Evolutionary conservation across 2,888 invertebrate genomes (phyloP), one percentile per base, ranked within the genome.

Genomic region (Deilephila porcellus): DNA sequence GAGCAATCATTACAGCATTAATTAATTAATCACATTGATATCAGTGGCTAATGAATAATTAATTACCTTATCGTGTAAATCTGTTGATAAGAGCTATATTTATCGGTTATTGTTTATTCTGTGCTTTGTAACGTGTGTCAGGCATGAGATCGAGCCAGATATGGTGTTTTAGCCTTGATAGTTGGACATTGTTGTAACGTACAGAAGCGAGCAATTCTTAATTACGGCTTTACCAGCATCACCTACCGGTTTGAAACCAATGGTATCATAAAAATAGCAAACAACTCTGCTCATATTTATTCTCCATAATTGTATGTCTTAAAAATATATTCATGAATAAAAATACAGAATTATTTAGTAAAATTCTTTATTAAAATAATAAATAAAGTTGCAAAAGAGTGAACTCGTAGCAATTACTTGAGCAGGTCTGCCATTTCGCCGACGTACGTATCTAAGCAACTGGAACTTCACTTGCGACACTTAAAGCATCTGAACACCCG

Each of bases 301-400:
- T 17, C 4, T 56, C 3, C 4, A n/a, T 56, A n/a, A 1, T 6
- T 56, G 7, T 5, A n/a, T n/a, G 5, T n/a, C 5, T 4, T n/a
- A n/a, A 1, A 29, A 70, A 32, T 64, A n/a, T 5, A 53, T 56
- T n/a, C 0, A n/a, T 6, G 6, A 71, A 37, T 79, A 75, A 76
- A 78, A 82, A 75, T 17, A 72, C 60, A 71, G n/a, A 53, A 75
- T 62, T 72, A 79, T 79, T 86, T 88, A 90, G 88, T 88, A 93
- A 92, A 93, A 91, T 91, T 86, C 87, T 93, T 94, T 94, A 94
- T 91, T 94, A 93, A 91, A 92, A 90, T 91, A 92, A 93, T 93
- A 93, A 94, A 93, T 93, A 92, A 88, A 89, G 84, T 91, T 91
- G 93, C 93, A 91, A 92, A 88, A 89, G 84, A 90, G 90, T 90